Evolutionary conservation across 2,888 invertebrate genomes (phyloP).

Genomic region (Diplolepis rosae): DNA sequence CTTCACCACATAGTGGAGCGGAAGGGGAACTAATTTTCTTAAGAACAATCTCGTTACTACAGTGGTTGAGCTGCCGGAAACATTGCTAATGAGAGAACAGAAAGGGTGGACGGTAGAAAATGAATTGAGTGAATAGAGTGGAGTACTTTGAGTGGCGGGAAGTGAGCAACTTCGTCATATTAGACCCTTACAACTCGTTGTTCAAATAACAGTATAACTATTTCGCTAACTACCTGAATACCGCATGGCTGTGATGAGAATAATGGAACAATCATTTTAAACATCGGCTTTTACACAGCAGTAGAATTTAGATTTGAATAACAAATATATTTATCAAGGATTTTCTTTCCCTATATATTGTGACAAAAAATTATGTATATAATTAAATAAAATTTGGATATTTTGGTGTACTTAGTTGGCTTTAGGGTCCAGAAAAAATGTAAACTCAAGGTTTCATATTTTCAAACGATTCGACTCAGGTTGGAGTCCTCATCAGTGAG

Average conservation of each 20-base stretch:
- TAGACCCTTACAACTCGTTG: conserved; percentile 44
- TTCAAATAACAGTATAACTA: conserved; percentile 44
- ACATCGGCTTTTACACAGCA: too few relatives aligned
- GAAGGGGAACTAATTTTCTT: conserved; percentile 63
- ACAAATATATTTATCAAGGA: too few relatives aligned
- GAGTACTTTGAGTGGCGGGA: conserved; percentile 71
- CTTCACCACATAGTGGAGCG: conserved; percentile 54
- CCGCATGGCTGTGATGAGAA: not conserved
- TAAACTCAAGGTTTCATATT: too few relatives aligned
- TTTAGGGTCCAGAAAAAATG: too few relatives aligned
- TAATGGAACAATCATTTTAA: conserved; percentile 1
- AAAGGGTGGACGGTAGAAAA: conserved; percentile 68
- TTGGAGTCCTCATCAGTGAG: too few relatives aligned
- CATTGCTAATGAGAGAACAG: conserved; percentile 68
- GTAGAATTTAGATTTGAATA: too few relatives aligned
- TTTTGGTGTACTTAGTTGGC: too few relatives aligned
- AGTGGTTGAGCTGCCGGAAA: conserved; percentile 65
- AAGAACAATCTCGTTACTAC: conserved; percentile 57
- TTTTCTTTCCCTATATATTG: too few relatives aligned
- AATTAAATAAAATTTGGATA: too few relatives aligned
- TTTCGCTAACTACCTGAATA: conserved; percentile 30
- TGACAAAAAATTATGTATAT: too few relatives aligned
- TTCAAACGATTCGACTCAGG: too few relatives aligned
- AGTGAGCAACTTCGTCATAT: conserved; percentile 66
- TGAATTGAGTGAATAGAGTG: conserved; percentile 72